These are phyloP conservation scores for Choristoneura fumiferana DNA, from an alignment of 1,140 invertebrate species.

Conservation along the genomic window DNA sequence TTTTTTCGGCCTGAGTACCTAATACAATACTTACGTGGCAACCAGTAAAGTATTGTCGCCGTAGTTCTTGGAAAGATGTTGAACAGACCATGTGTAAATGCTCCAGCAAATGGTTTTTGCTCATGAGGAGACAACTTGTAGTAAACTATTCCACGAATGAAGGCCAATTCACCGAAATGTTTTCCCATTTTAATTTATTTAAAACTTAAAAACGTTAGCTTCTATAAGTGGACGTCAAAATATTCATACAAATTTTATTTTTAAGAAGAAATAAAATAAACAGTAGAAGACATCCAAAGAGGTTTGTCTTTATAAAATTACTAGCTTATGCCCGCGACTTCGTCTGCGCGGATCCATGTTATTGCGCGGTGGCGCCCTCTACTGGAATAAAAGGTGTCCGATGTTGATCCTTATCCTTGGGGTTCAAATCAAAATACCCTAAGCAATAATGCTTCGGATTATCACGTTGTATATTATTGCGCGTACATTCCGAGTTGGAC, in stretches of 20 bases:
- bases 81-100: constrained; percentile 83
- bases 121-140: constrained; percentile 92
- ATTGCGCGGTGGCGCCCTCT: no score
- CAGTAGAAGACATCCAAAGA: no score
- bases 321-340: no score
- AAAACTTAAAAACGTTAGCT: constrained; percentile 8
- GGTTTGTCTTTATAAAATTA: no score
- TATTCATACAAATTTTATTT: constrained; percentile 34
- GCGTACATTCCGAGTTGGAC: no score
- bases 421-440: no score
- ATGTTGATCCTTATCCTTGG: no score
- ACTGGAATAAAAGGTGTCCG: no score
- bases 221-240: background rate
- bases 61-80: constrained; percentile 85
- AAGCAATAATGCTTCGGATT: no score
- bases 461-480: no score
- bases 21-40: constrained; percentile 84
- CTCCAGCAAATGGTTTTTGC: constrained; percentile 88
- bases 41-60: constrained; percentile 82
- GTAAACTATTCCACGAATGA: constrained; percentile 88
- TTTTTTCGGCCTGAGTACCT: no score
- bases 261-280: constrained; percentile 27
- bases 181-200: constrained; percentile 72
- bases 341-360: no score
- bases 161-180: constrained; percentile 87